Percentiles rank a stretch among this genome's conserved stretches.
Conservation (phyloP, 2,113 vertebrate genomes). For the Telmatochromis sp. region DNA sequence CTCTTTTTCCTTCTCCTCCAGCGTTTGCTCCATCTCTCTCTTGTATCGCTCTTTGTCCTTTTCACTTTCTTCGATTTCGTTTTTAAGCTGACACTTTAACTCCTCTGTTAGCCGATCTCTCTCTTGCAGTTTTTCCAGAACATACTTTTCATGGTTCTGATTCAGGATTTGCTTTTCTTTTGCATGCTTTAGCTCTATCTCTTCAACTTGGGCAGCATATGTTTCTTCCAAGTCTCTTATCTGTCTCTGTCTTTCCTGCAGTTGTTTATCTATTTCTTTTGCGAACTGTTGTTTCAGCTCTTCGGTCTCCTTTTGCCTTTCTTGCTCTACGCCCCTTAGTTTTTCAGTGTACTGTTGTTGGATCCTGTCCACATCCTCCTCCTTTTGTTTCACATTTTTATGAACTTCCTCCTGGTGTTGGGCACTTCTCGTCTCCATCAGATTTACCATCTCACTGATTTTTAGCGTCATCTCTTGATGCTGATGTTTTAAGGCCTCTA, state of each 20-base stretch:
- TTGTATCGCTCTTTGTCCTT: not conserved
- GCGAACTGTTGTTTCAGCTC: not conserved
- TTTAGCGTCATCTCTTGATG: not conserved
- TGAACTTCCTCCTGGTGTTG: not conserved
- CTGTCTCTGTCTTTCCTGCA: not conserved
- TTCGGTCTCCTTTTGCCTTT: not conserved
- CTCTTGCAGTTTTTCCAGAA: not conserved
- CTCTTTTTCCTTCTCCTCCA: not conserved
- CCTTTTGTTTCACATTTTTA: not conserved
- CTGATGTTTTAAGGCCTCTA: not conserved
- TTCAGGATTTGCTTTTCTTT: not conserved
- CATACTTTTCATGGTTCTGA: not conserved
- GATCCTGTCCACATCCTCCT: not conserved
- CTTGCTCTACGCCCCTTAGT: not conserved
- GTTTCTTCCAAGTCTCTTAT: conserved; percentile 1
- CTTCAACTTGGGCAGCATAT: not conserved
- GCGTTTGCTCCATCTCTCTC: not conserved
- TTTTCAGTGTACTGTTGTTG: not conserved
- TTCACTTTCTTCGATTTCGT: not conserved
- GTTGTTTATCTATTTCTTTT: not conserved
- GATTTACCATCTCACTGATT: not conserved
- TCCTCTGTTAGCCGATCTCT: not conserved
- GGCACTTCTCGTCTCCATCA: not conserved
- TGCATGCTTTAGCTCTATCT: not conserved
- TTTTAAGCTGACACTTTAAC: not conserved